Conservation (phyloP, 1,140 invertebrate genomes). For the Ostrea denselamellosa region DNA sequence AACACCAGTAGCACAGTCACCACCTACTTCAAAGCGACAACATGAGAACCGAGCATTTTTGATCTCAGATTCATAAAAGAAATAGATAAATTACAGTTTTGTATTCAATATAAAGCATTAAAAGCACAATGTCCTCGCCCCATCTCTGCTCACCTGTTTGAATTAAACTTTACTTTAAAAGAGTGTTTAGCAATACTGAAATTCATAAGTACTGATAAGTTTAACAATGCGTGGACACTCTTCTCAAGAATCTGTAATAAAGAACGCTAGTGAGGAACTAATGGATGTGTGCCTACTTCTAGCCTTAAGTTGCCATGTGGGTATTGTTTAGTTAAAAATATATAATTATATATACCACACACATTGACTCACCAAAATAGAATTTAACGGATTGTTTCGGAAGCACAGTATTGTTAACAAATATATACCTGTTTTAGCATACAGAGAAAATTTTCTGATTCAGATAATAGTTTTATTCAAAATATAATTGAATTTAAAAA, state of each 20-base stretch:
- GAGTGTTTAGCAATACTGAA: neutral
- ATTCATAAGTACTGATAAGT: neutral
- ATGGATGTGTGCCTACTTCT: neutral
- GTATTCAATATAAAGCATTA: constrained; percentile 24
- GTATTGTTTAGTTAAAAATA: neutral
- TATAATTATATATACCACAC: neutral
- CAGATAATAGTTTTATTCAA: too few species aligned
- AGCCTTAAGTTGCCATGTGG: neutral
- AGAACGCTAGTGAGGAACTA: neutral
- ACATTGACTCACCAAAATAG: neutral
- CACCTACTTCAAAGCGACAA: neutral
- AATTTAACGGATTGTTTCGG: neutral
- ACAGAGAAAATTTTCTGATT: too few species aligned
- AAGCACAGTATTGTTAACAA: too few species aligned
- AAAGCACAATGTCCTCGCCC: neutral
- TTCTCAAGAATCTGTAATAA: too few species aligned
- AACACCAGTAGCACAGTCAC: neutral
- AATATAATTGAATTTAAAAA: too few species aligned
- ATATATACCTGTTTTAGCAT: too few species aligned
- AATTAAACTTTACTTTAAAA: constrained; percentile 7
- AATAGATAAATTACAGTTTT: constrained; percentile 31
- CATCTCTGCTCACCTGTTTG: neutral
- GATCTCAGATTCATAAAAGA: constrained; percentile 12
- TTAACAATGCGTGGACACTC: neutral
- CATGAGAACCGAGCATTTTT: neutral